Evolutionary conservation across 1,140 invertebrate species (phyloP).

Genomic region (Drosophila insularis): DNA sequence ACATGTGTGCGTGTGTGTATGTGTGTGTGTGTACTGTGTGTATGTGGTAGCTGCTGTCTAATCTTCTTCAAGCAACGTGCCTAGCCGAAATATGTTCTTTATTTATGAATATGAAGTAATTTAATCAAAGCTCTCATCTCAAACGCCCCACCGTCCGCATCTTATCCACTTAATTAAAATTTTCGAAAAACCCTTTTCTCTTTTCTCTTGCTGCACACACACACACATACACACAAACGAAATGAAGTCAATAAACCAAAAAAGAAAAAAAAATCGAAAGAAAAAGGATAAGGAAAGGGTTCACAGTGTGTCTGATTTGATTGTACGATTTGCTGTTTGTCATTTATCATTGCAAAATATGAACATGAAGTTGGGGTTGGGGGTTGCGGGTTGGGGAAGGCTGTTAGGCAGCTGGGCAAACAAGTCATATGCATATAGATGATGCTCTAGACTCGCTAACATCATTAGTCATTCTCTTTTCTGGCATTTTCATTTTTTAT

Average conservation of each 20-base stretch:
- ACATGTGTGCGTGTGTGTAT: slow-evolving; percentile 37
- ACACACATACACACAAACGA: not conserved
- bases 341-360: slow-evolving; percentile 66
- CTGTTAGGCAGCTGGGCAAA: slow-evolving; percentile 5
- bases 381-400: not conserved
- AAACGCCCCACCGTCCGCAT: slow-evolving; percentile 6
- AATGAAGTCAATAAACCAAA: slow-evolving; percentile 70
- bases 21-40: not conserved
- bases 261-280: not conserved
- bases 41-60: slow-evolving; percentile 18
- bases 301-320: slow-evolving; percentile 60
- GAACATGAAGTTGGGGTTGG: slow-evolving; percentile 27
- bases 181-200: slow-evolving; percentile 21
- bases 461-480: slow-evolving; percentile 70
- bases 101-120: slow-evolving; percentile 76
- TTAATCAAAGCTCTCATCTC: slow-evolving; percentile 43
- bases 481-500: slow-evolving; percentile 54
- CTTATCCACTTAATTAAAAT: slow-evolving; percentile 73
- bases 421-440: slow-evolving; percentile 56
- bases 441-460: not conserved
- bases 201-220: not conserved
- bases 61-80: slow-evolving; percentile 52
- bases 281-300: slow-evolving; percentile 49
- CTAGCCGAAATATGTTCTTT: slow-evolving; percentile 67
- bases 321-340: slow-evolving; percentile 63